Percentiles rank a stretch among this genome's conserved stretches.
Evolutionary conservation across 2,888 invertebrate species (phyloP).

Genomic region (Gandaritis pyraliata): DNA sequence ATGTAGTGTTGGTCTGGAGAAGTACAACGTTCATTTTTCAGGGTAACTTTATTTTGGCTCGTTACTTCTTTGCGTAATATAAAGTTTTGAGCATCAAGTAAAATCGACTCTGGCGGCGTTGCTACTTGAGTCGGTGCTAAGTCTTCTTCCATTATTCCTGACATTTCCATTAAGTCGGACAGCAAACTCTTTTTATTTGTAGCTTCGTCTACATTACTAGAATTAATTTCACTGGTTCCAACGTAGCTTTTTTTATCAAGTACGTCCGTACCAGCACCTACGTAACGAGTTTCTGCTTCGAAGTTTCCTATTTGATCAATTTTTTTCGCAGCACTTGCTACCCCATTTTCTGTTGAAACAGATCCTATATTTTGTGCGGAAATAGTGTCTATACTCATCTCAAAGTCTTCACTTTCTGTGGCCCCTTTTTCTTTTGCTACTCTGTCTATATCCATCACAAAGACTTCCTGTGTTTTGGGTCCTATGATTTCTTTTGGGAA

Average conservation of each 20-base stretch:
- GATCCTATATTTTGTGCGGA: neutral
- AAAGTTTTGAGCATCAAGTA: constrained; percentile 25
- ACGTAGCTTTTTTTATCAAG: neutral
- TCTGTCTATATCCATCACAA: constrained; percentile 10
- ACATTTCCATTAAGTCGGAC: constrained; percentile 80
- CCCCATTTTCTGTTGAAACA: neutral
- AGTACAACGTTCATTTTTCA: constrained; percentile 4
- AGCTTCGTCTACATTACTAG: constrained; percentile 10
- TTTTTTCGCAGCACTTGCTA: neutral
- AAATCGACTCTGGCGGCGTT: constrained; percentile 17
- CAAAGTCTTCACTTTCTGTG: constrained; percentile 5
- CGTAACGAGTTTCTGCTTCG: neutral
- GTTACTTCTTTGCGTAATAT: constrained; percentile 14
- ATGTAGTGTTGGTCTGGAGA: constrained; percentile 7
- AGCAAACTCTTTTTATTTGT: constrained; percentile 64
- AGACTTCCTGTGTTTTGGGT: constrained; percentile 3
- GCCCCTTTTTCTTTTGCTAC: constrained; percentile 5
- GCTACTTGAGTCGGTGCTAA: constrained; percentile 33
- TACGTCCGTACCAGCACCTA: neutral
- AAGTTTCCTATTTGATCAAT: constrained; percentile 1
- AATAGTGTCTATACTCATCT: constrained; percentile 9
- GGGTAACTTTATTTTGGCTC: neutral
- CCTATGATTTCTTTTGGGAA: constrained; percentile 4
- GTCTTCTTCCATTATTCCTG: constrained; percentile 74
- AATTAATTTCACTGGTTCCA: constrained; percentile 5